phyloP scores from a whole-genome alignment of 2,797 vertebrate genomes.

The Pseudocheirus occidentalis region DNA sequence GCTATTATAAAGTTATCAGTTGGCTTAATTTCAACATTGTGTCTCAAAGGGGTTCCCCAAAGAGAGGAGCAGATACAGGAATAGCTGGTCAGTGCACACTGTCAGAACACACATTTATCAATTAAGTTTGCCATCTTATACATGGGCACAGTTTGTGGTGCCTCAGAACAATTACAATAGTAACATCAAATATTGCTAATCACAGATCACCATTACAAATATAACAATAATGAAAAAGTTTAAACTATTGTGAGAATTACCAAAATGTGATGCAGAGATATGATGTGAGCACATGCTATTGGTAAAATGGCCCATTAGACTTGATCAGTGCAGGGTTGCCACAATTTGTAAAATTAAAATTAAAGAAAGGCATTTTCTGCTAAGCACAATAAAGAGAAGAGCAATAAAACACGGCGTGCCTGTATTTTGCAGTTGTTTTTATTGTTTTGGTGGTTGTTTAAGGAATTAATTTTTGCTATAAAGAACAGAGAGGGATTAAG shows the following conservation, averaged over 20 bases:
- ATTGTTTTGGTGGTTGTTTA: background rate
- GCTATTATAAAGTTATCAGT: background rate
- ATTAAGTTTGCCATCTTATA: no score
- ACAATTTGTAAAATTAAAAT: background rate
- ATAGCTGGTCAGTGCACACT: background rate
- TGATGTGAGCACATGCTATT: background rate
- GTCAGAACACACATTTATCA: background rate
- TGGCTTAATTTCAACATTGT: background rate
- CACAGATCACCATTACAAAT: background rate
- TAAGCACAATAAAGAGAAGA: background rate
- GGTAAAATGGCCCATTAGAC: background rate
- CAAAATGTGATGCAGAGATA: background rate
- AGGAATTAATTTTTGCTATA: background rate
- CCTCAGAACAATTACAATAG: background rate
- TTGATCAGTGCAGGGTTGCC: background rate
- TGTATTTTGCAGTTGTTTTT: background rate
- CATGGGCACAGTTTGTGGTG: background rate
- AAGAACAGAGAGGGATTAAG: background rate
- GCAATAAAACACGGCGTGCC: background rate
- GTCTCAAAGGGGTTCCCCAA: background rate
- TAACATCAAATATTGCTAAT: background rate
- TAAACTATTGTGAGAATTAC: background rate
- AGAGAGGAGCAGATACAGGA: background rate
- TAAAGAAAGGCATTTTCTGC: background rate
- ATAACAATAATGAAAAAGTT: background rate